These are phyloP conservation scores for Microchirus variegatus DNA, from an alignment of 2,797 vertebrate species.

Conservation along the genomic window DNA sequence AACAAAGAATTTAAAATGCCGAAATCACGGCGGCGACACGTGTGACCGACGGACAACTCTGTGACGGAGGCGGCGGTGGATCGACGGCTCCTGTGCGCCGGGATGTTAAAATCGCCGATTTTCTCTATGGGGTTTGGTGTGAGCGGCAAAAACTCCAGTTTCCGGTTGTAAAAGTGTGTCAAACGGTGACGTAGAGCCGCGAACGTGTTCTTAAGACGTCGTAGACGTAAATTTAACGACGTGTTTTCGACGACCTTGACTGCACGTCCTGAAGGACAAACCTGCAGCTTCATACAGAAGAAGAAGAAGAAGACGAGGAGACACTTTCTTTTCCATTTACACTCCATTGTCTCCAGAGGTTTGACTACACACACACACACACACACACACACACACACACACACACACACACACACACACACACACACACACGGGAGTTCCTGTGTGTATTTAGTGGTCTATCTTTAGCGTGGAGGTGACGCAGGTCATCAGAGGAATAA, in stretches of 20 bases:
- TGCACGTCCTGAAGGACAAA: conserved; percentile 35
- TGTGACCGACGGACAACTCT: no score
- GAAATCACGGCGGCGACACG: no score
- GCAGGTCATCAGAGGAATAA: conserved; percentile 23
- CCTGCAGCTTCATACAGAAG: not conserved
- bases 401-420: not conserved
- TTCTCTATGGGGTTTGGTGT: no score
- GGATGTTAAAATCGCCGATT: no score
- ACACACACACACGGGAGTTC: conserved; percentile 8
- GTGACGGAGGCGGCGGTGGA: no score
- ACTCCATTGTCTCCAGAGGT: conserved; percentile 50
- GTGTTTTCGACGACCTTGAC: conserved; percentile 30
- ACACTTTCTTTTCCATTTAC: conserved; percentile 57
- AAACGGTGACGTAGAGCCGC: no score
- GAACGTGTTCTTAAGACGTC: no score
- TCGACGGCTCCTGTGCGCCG: no score
- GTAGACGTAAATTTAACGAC: no score
- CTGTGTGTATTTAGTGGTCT: conserved; percentile 24
- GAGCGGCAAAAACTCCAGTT: no score
- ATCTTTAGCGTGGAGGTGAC: conserved; percentile 43
- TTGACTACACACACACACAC: conserved; percentile 4
- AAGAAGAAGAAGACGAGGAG: not conserved
- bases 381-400: conserved; percentile 13
- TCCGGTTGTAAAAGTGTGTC: no score
- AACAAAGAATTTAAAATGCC: no score